Evolutionary conservation across 1,140 invertebrate species (phyloP).

Genomic region (Metopolophium dirhodum): DNA sequence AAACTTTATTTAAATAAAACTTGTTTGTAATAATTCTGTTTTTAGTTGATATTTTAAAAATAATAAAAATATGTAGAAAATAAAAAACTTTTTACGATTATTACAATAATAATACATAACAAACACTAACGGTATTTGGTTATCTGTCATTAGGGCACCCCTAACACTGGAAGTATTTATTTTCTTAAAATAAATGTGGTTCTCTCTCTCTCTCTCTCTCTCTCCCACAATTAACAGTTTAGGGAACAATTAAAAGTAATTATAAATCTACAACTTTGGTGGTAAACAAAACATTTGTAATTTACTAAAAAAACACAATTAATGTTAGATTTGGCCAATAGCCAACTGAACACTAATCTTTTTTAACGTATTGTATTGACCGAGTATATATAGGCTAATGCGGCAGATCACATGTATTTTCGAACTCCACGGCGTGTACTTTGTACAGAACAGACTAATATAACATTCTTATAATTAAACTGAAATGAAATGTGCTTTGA

Average conservation of each 20-base stretch:
- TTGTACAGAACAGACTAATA: neutral
- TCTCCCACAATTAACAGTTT: neutral
- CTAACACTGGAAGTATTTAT: neutral
- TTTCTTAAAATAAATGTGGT: neutral
- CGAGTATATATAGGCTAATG: neutral
- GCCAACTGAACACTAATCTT: neutral
- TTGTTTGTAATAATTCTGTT: neutral
- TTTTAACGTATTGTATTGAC: neutral
- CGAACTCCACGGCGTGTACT: neutral
- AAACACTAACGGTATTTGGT: neutral
- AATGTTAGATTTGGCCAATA: neutral
- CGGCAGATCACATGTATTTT: neutral
- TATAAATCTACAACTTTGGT: neutral
- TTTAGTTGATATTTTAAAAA: neutral
- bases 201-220: neutral
- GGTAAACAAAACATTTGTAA: constrained; percentile 26
- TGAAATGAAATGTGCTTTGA: neutral
- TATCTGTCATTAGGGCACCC: neutral
- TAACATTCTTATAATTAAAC: constrained; percentile 4
- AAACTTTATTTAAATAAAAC: neutral
- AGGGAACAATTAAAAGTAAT: constrained; percentile 10
- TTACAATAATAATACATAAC: neutral
- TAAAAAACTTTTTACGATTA: neutral
- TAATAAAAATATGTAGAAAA: neutral
- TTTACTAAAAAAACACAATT: constrained; percentile 25